Evolutionary conservation across 2,113 vertebrate genomes (phyloP).

Genomic region (Malurus alboscapulatus): DNA sequence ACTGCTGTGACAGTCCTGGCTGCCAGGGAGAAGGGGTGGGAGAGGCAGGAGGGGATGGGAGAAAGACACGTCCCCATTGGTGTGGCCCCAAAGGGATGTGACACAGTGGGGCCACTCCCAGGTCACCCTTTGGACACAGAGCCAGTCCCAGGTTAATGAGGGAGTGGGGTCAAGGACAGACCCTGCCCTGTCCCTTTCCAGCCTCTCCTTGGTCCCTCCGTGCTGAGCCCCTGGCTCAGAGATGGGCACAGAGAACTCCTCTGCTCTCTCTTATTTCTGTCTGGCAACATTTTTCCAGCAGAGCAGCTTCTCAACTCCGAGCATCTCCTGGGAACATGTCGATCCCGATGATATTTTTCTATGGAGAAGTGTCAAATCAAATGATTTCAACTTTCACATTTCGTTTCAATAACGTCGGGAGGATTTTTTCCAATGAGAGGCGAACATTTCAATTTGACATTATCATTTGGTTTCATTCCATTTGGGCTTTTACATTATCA

Average conservation of each 20-base stretch:
- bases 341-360: conserved; percentile 44
- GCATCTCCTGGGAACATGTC: conserved; percentile 37
- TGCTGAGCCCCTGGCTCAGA: neutral
- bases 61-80: too few relatives aligned
- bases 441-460: conserved; percentile 55
- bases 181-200: neutral
- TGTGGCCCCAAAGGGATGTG: accelerated
- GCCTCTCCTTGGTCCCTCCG: neutral
- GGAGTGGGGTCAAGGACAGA: neutral
- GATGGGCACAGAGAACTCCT: neutral
- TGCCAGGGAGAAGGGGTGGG: neutral
- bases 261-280: neutral
- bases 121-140: neutral
- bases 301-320: conserved; percentile 37
- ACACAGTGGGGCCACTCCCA: neutral
- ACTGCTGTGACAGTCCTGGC: neutral
- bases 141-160: accelerated
- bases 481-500: conserved; percentile 53
- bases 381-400: conserved; percentile 65
- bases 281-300: conserved; percentile 41
- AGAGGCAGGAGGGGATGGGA: neutral
- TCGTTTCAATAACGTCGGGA: conserved; percentile 35
- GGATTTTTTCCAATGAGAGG: conserved; percentile 44
- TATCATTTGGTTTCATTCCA: conserved; percentile 62
- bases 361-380: conserved; percentile 57